These are phyloP conservation scores for Acheta domesticus DNA, from an alignment of 2,888 invertebrate genomes.

Conservation along the genomic window DNA sequence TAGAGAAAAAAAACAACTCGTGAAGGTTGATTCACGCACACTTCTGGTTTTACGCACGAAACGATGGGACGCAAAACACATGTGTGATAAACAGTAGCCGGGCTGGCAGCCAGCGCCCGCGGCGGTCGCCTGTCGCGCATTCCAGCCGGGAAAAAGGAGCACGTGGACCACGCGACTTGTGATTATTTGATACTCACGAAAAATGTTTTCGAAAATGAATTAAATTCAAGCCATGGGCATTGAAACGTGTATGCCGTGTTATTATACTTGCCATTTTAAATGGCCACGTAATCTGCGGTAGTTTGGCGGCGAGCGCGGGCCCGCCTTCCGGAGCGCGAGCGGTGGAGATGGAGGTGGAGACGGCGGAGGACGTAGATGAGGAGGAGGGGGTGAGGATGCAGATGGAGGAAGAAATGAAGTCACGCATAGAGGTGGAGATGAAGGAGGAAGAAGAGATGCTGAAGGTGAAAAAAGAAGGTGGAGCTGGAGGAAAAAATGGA, in stretches of 20 bases:
- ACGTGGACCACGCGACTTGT: background rate
- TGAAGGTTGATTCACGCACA: constrained; percentile 7
- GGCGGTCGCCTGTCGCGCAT: background rate
- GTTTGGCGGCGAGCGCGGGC: background rate
- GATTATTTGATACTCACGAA: constrained; percentile 10
- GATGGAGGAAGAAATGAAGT: too few species aligned
- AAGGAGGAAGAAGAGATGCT: too few species aligned
- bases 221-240: constrained; percentile 28
- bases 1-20: background rate
- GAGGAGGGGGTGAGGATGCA: background rate
- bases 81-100: constrained; percentile 9
- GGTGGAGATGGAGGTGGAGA: background rate
- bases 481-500: too few species aligned
- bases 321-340: background rate
- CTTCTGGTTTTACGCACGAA: constrained; percentile 18
- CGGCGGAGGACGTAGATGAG: background rate
- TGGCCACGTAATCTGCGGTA: background rate
- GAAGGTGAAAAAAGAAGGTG: too few species aligned
- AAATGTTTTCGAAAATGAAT: constrained; percentile 21
- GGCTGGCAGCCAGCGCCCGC: background rate
- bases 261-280: constrained; percentile 18
- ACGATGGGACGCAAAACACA: constrained; percentile 1
- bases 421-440: too few species aligned
- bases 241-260: background rate
- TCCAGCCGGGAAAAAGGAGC: background rate